Base-by-base conservation (phyloP, 1,140 invertebrate species). In the Hycleus cichorii region DNA sequence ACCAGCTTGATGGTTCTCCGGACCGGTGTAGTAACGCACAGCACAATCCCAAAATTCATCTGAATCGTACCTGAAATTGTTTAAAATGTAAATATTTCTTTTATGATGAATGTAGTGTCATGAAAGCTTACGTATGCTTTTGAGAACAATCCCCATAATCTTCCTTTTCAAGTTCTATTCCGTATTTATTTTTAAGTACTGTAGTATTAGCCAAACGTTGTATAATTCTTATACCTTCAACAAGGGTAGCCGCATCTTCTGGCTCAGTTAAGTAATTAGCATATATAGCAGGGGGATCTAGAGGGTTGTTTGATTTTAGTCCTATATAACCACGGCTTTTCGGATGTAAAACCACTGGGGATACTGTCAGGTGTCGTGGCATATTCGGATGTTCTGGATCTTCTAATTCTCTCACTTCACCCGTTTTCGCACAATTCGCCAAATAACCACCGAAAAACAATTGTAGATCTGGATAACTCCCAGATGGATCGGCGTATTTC, bases 1-100 rank as follows among this genome's bases (percentile, higher is more conserved):
- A 3, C 88, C 89, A 0, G 86, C 87, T 72, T 91, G 90, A 74
- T 93, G 90, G 68, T 92, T 92, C 72, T 93, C 88, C 1, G 88
- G 85, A 0, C 83, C 85, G 0, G 90, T 91, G 26, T 86, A 82
- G 64, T 84, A 80, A 48, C 83, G 76, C 1, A 89, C 79, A 0
- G 89, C 87, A 64, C 90, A 93, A 68, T 86, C 81, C 87, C 90
- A 90, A 71, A 90, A 92, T 0, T 81, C 82, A 69, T 91, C 88
- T 50, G 83, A 86, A 0, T 86, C 87, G 47, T 88, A 88, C 42
- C 80, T 79, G n/a, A 48, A 66, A 84, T 72, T 50, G n/a, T 12
- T 42, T 25, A 52, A 25, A 52, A 42, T 51, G 32, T 32, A 3
- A 10, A 42, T 24, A 9, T 50, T 32, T 32, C 32, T 32, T 18